Evolutionary conservation across 2,888 invertebrate genomes (phyloP), one percentile per base, ranked within the genome.

Genomic region (Nephrotoma guestfalica): DNA sequence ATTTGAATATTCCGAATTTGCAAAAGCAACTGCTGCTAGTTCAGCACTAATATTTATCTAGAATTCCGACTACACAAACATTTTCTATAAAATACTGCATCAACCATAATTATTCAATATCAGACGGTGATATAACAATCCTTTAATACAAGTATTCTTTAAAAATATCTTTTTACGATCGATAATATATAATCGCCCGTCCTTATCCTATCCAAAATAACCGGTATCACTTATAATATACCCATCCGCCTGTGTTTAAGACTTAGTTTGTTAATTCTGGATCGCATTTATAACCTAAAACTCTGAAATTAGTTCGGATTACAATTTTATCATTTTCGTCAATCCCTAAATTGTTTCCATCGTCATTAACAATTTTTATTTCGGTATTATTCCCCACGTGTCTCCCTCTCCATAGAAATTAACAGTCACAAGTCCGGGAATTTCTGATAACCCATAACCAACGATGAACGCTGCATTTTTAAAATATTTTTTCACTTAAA

Each of bases 51-150:
- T n/a, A 4, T 11, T 41, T n/a, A 42, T 86, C 47, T 7, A 11
- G 18, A 86, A 51, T n/a, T 41, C 87, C 87, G 84, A 87, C 86
- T 57, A 87, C 86, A 83, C 84, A 86, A 51, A 51, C 40, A 11
- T 6, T 11, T 1, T 30, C 13, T 40, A 87, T 86, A 13, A 86
- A 86, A 9, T 84, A n/a, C n/a, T 84, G 87, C 47, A 11, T 18
- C 40, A 86, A 42, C 0, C 91, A 87, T 13, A 90, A 88, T 86
- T 90, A 89, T 86, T 91, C 91, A 40, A 91, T 90, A 87, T 90
- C 90, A 15, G 88, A 88, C 3, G 91, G 91, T n/a, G n/a, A n/a
- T n/a, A n/a, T n/a, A n/a, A n/a, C n/a, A n/a, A n/a, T n/a, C n/a
- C n/a, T n/a, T n/a, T n/a, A n/a, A n/a, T n/a, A n/a, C n/a, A n/a